Evolutionary conservation across 2,888 invertebrate genomes (phyloP), one percentile per base, ranked within the genome.

Genomic region (Volucella inanis): DNA sequence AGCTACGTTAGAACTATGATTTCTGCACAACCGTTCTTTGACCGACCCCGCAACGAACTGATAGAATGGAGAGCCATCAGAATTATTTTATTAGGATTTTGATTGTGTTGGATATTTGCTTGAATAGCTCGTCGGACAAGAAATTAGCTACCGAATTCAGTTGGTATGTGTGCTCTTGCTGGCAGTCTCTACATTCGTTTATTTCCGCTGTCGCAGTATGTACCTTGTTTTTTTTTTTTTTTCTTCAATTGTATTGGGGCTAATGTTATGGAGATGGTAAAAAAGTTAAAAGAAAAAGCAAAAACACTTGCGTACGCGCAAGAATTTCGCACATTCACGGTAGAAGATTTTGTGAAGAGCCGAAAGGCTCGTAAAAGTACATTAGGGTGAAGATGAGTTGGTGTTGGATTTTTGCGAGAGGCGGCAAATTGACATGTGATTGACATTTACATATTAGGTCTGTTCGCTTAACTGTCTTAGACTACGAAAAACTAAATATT

Each of bases 1-100:
- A 67, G 45, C 31, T 65, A 43, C 52, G 22, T 68, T 41, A 50
- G 6, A 70, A 71, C 55, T 72, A 52, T 50, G 38, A 47, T 72
- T 57, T 64, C 57, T 41, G 38, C 85, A 85, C 85, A 85, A 85
- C 81, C 72, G 80, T 71, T 72, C 61, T 67, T 57, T 68, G 52
- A 85, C 85, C 76, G 76, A 85, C 59, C 72, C 55, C 81, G 72
- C 76, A 81, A 77, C 77, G 72, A 81, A 85, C 85, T 85, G 85
- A 74, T 64, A 57, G 57, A 77, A 68, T 80, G 70, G 59, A 9
- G 70, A 62, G 67, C 71, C 55, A 67, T 39, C 61, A 55, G 67
- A 84, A 84, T 79, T 79, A 71, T 84, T 84, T 79, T 84, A 84
- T 84, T 84, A 3, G n/a, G 6, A 62, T 22, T 61, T 59, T 54